phyloP scores from a whole-genome alignment of 2,888 invertebrate species.

The Fragum sueziense region DNA sequence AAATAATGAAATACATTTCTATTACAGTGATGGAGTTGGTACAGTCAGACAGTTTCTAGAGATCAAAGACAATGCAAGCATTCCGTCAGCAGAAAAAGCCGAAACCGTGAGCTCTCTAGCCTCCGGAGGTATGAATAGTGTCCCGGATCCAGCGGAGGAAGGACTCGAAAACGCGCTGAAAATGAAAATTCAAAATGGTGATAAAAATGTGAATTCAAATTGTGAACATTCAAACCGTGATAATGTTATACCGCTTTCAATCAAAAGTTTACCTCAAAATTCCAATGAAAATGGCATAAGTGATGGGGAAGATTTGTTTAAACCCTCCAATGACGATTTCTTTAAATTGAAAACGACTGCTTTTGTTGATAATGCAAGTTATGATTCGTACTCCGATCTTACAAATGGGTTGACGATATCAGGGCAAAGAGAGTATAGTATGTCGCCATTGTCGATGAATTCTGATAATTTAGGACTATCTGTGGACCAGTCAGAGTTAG shows the following conservation, averaged over 20 bases:
- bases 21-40: conserved; percentile 52
- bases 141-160: conserved; percentile 45
- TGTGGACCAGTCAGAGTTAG: conserved; percentile 28
- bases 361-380: conserved; percentile 46
- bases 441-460: conserved; percentile 52
- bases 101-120: conserved; percentile 65
- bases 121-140: conserved; percentile 58
- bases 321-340: conserved; percentile 60
- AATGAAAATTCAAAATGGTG: not conserved
- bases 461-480: conserved; percentile 28
- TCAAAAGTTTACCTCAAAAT: conserved; percentile 26
- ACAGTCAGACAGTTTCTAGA: conserved; percentile 28
- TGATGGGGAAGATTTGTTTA: conserved; percentile 65
- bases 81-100: conserved; percentile 51
- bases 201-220: conserved; percentile 15
- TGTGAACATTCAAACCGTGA: no score
- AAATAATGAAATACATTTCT: not conserved
- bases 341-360: conserved; percentile 40
- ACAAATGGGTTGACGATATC: conserved; percentile 46
- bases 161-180: conserved; percentile 43
- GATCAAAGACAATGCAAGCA: conserved; percentile 46
- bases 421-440: conserved; percentile 39
- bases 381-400: conserved; percentile 49
- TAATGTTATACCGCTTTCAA: conserved; percentile 26
- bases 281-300: conserved; percentile 16